phyloP scores from a whole-genome alignment of 2,888 invertebrate species.

The Bugula neritina region DNA sequence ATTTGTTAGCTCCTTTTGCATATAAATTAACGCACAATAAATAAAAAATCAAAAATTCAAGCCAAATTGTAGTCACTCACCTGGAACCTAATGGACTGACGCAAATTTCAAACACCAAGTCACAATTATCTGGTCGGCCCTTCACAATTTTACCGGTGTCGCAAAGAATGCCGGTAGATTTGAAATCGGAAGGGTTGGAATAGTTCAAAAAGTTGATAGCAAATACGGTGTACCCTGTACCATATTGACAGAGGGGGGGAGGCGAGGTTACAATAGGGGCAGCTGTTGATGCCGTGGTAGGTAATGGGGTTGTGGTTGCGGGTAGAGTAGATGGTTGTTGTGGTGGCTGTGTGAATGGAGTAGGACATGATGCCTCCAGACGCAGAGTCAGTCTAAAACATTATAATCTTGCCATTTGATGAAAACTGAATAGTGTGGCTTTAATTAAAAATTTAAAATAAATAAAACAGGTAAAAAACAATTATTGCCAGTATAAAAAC shows the following conservation, averaged over 20 bases:
- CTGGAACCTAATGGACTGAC: background rate
- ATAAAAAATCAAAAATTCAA: too few relatives aligned
- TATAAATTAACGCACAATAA: too few relatives aligned
- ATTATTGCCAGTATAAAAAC: too few relatives aligned
- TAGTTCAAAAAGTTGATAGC: slow-evolving; percentile 25
- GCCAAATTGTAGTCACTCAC: too few relatives aligned
- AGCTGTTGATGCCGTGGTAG: background rate
- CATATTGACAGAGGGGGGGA: background rate
- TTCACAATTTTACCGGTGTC: background rate
- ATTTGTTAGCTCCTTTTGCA: too few relatives aligned
- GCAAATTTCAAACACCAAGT: slow-evolving; percentile 23
- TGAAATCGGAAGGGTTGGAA: slow-evolving; percentile 22
- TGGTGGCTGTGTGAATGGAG: background rate
- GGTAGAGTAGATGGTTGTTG: background rate
- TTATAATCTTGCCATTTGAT: too few relatives aligned
- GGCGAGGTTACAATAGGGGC: background rate
- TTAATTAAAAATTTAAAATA: too few relatives aligned
- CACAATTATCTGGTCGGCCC: slow-evolving; percentile 12
- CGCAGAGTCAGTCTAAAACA: background rate
- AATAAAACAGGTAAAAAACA: too few relatives aligned
- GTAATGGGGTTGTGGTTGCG: background rate
- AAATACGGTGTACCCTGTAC: background rate
- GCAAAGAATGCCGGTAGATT: slow-evolving; percentile 12
- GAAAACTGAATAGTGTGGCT: too few relatives aligned
- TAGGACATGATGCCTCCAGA: slow-evolving; percentile 8